Evolutionary conservation across 2,113 vertebrate genomes (phyloP).

Genomic region (Pachycephala philippinensis): DNA sequence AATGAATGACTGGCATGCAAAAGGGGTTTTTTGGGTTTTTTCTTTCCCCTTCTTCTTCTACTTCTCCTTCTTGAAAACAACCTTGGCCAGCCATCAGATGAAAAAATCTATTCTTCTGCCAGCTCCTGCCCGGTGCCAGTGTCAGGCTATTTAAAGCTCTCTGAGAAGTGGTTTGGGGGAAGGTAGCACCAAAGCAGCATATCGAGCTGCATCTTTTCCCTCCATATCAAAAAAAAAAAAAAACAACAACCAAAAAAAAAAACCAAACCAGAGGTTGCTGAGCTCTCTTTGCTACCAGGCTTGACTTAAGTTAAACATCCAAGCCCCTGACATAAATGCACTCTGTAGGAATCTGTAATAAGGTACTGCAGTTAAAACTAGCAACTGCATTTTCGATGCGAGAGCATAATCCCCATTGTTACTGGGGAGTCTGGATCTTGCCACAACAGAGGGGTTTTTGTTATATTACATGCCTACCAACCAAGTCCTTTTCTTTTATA

Average conservation of each 20-base stretch:
- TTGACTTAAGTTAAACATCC: conserved; percentile 20
- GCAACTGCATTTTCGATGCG: background rate
- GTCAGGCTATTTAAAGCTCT: conserved; percentile 51
- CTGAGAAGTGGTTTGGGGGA: background rate
- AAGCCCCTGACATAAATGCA: background rate
- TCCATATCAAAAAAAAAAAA: background rate
- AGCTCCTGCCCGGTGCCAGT: conserved; percentile 45
- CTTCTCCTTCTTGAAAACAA: conserved; percentile 46
- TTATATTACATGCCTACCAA: conserved; percentile 54
- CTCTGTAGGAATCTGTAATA: conserved; percentile 37
- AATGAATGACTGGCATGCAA: conserved; percentile 44
- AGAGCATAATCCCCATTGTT: conserved; percentile 42
- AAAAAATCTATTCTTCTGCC: conserved; percentile 35
- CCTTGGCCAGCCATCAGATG: conserved; percentile 47
- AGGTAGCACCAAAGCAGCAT: background rate
- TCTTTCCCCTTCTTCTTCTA: background rate
- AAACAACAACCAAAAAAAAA: background rate
- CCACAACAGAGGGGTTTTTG: conserved; percentile 33
- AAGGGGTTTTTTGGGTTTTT: background rate
- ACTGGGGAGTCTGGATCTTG: conserved; percentile 23
- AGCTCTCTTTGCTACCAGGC: background rate
- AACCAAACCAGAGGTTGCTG: background rate
- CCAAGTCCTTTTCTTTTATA: conserved; percentile 50
- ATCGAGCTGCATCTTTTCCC: background rate
- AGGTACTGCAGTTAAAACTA: conserved; percentile 29